Evolutionary conservation across 2,888 invertebrate species (phyloP).

Genomic region (Phaonia tiefii): DNA sequence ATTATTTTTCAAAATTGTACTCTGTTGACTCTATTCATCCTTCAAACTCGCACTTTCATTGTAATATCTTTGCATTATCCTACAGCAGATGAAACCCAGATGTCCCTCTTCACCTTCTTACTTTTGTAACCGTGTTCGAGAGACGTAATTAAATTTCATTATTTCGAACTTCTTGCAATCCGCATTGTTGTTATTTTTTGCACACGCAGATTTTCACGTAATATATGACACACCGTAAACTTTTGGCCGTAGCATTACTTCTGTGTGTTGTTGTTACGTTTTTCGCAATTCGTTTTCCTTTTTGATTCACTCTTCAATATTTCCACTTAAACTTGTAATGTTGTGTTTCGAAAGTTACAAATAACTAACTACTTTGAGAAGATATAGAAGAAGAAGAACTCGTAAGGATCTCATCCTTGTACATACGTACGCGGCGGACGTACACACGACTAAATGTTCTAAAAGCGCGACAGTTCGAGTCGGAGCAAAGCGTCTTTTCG

Average conservation of each 20-base stretch:
- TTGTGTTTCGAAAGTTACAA: not conserved
- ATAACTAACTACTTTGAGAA: too few species aligned
- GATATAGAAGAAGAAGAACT: not conserved
- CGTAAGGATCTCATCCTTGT: not conserved
- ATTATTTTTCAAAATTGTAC: too few species aligned
- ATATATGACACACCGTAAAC: not conserved
- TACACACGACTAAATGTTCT: not conserved
- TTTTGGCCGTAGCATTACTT: slow-evolving; percentile 1
- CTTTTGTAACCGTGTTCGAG: not conserved
- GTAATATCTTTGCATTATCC: too few species aligned
- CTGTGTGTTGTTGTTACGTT: not conserved
- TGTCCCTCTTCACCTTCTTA: too few species aligned
- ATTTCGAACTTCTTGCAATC: slow-evolving; percentile 8
- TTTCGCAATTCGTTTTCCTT: not conserved
- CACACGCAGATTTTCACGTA: slow-evolving; percentile 17
- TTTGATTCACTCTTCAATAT: slow-evolving; percentile 25
- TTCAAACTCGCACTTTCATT: too few species aligned
- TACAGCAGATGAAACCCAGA: too few species aligned
- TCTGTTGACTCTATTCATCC: too few species aligned
- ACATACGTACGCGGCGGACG: not conserved
- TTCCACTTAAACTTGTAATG: slow-evolving; percentile 26
- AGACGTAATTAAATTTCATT: slow-evolving; percentile 33
- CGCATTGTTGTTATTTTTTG: not conserved
- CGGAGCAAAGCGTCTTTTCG: too few species aligned
- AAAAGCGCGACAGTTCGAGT: slow-evolving; percentile 1